Evolutionary conservation across 2,797 vertebrate species (phyloP), one percentile per base, ranked within the genome.

Genomic region (Lycodopsis pacificus): DNA sequence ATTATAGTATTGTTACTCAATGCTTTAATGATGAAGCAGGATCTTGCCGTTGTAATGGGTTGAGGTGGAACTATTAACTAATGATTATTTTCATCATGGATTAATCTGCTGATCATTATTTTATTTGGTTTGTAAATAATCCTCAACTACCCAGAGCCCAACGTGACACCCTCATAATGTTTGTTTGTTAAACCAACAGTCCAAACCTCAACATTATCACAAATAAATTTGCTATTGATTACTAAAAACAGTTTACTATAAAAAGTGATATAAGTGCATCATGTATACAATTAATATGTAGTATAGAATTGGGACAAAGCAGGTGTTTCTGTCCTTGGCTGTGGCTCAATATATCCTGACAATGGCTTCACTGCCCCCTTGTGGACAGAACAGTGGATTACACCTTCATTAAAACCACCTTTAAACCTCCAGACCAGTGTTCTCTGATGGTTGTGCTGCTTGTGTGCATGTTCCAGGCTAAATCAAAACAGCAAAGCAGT

Each of bases 331-430:
- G 54, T 51, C 49, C n/a, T 25, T 6, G n/a, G 25, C 53, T 57
- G 30, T 36, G 38, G 34, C 34, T 42, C 59, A 53, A 6, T 20
- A 20, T 11, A 25, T 62, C 46, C 54, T 65, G 2, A 30, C 25
- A 10, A 7, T 30, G 56, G 32, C 40, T 77, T 9, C 83, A 27
- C 79, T 86, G 80, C 86, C 86, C 51, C 57, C 88, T 10, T 51
- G 77, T 88, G 86, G 82, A 42, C 62, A 68, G 11, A 70, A 7
- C 4, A 0, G 1, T 5, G 2, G 0, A 38, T 13, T 14, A 72
- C 73, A 76, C 27, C 25, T 44, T 48, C 1, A 57, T 57, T 57
- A 1, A 32, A 57, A 56, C 25, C 14, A 8, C 3, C 4, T 44
- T 8, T 5, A 17, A 63, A 12, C 11, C 20, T 34, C 19, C 4